Evolutionary conservation across 2,797 vertebrate species (phyloP), one percentile per base, ranked within the genome.

Genomic region (Borostomias antarcticus): DNA sequence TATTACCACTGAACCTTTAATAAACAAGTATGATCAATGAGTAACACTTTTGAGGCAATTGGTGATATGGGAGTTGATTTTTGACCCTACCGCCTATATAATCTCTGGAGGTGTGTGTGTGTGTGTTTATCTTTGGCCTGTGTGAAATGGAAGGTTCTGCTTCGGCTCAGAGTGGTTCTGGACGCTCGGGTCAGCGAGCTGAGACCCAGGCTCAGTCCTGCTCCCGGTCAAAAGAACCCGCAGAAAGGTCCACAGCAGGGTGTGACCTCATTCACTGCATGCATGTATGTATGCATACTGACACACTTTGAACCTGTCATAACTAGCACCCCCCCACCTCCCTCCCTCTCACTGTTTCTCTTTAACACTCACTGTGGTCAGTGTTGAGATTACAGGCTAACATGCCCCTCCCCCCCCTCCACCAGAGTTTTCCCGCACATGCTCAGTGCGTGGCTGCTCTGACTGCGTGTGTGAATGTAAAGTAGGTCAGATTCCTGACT

Each of bases 401-500:
- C 25, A 37, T 76, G 78, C 85, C 84, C 85, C 84, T 80, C 89
- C 88, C 86, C 85, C 80, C n/a, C 5, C 26, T 0, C 80, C 73
- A 56, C 60, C 67, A 77, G 69, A 69, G 3, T n/a, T 58, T 25
- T 70, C 65, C 13, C 9, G 60, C 83, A 75, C 89, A 90, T 89
- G 87, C 88, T 79, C 87, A 73, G 57, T 84, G 71, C 21, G 4
- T 76, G 77, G 63, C 75, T 77, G 64, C 81, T 80, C 74, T 68
- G 64, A 83, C 84, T 78, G 85, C 77, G 83, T 75, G 74, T 88
- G 77, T 88, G 81, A 79, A 82, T 86, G 76, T 84, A 89, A 93
- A 92, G 82, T 92, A 82, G 91, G 91, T 93, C 91, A 92, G 85
- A 90, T 91, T 92, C 88, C 86, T 88, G 57, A 82, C 78, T 47